A percentile compares a stretch with the other conserved stretches of the same genome.
Conservation (phyloP, 2,888 invertebrate species). For the Drosophila demipolita region DNA sequence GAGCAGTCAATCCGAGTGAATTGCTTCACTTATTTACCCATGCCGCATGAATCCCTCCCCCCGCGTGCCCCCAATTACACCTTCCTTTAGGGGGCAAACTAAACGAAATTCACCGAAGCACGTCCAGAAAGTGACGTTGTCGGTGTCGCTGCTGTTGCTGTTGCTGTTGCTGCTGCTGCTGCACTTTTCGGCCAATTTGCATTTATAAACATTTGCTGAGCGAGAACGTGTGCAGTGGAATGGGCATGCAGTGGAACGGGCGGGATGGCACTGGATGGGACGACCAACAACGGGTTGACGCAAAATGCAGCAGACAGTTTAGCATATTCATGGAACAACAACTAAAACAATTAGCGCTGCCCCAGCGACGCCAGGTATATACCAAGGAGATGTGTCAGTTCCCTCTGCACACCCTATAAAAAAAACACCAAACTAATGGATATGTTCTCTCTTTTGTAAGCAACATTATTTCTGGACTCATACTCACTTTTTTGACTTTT, state of each 20-base stretch:
- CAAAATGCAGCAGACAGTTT: slow-evolving; percentile 72
- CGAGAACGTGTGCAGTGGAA: slow-evolving; percentile 8
- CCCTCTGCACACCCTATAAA: slow-evolving; percentile 23
- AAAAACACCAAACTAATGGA: not conserved
- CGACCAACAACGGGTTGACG: slow-evolving; percentile 28
- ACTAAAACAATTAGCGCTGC: slow-evolving; percentile 74
- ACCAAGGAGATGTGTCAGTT: slow-evolving; percentile 47
- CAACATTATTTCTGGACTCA: too few relatives aligned
- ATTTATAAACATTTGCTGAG: slow-evolving; percentile 74
- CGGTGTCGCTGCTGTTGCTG: slow-evolving; percentile 32
- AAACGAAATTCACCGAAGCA: slow-evolving; percentile 58
- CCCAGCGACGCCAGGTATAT: slow-evolving; percentile 56
- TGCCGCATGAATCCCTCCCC: not conserved
- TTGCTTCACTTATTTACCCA: slow-evolving; percentile 39
- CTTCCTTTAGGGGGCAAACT: slow-evolving; percentile 8
- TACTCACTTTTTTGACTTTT: not conserved
- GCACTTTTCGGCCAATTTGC: slow-evolving; percentile 80
- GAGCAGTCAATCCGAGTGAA: slow-evolving; percentile 34
- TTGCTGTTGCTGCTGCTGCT: slow-evolving; percentile 28
- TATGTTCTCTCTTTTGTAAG: not conserved
- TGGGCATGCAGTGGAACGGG: slow-evolving; percentile 2
- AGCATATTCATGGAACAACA: slow-evolving; percentile 78
- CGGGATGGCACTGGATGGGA: slow-evolving; percentile 2
- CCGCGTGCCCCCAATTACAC: not conserved
- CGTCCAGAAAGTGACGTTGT: slow-evolving; percentile 53